These are phyloP conservation scores for Tinea trinotella DNA, from an alignment of 2,888 invertebrate species.

Conservation along the genomic window DNA sequence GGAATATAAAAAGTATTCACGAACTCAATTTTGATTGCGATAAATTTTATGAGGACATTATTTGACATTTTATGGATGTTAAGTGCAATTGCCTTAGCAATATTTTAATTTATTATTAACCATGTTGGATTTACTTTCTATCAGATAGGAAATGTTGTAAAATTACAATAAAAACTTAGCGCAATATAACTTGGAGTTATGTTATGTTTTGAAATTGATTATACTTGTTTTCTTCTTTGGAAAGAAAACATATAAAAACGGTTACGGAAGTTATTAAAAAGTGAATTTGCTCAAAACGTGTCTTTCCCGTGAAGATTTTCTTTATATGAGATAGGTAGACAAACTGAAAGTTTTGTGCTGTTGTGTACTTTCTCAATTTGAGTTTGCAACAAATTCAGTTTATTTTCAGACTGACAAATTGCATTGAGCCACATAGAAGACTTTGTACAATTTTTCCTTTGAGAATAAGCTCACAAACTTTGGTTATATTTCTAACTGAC, in stretches of 20 bases:
- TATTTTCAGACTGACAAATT: constrained; percentile 63
- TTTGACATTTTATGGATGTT: constrained; percentile 30
- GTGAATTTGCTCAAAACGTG: not conserved
- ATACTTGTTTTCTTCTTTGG: not conserved
- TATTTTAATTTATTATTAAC: constrained; percentile 8
- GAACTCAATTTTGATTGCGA: constrained; percentile 35
- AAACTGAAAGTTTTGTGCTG: constrained; percentile 14
- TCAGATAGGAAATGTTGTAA: too few species aligned
- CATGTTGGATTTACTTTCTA: not conserved
- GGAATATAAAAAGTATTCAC: constrained; percentile 31
- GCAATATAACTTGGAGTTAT: too few species aligned
- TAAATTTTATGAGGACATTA: constrained; percentile 31
- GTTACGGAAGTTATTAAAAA: not conserved
- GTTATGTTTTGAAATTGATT: too few species aligned
- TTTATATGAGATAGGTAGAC: constrained; percentile 9
- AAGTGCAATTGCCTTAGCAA: constrained; percentile 24
- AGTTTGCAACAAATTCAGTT: constrained; percentile 67
- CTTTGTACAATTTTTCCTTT: constrained; percentile 45
- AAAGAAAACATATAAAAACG: not conserved
- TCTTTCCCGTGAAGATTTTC: not conserved
- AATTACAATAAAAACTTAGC: too few species aligned
- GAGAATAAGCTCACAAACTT: constrained; percentile 48
- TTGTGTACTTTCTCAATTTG: constrained; percentile 58
- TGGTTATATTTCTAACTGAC: constrained; percentile 24
- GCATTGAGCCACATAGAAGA: constrained; percentile 50